Evolutionary conservation across 1,140 invertebrate genomes (phyloP).

Genomic region (Heliconius hewitsoni): DNA sequence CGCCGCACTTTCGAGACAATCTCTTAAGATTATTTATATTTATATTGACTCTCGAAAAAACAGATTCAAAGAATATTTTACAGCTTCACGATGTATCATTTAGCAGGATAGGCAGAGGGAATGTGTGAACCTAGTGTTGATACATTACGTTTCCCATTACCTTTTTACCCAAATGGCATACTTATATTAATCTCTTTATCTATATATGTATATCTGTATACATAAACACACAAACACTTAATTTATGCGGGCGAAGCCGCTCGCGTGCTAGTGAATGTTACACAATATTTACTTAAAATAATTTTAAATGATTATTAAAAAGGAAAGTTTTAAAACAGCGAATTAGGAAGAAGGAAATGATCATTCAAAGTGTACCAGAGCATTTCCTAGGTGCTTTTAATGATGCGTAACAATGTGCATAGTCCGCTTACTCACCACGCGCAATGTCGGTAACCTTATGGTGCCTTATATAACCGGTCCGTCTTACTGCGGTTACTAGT

Average conservation of each 20-base stretch:
- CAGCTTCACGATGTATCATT: too few species aligned
- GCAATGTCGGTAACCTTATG: slow-evolving; percentile 45
- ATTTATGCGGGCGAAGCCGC: background rate
- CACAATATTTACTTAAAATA: background rate
- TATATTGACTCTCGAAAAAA: too few species aligned
- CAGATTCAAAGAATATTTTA: too few species aligned
- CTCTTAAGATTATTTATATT: too few species aligned
- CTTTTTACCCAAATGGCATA: too few species aligned
- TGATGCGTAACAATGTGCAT: slow-evolving; percentile 34
- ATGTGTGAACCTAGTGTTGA: too few species aligned
- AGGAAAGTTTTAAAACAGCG: background rate
- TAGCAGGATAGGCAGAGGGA: too few species aligned
- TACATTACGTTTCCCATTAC: too few species aligned
- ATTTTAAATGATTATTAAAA: background rate
- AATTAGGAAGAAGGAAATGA: slow-evolving; percentile 25
- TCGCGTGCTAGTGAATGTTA: background rate
- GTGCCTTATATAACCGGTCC: slow-evolving; percentile 44
- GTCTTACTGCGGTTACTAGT: slow-evolving; percentile 34
- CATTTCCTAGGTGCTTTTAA: slow-evolving; percentile 37
- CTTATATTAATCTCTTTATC: too few species aligned
- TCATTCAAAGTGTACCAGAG: slow-evolving; percentile 24
- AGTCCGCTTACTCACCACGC: slow-evolving; percentile 34
- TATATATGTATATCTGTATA: too few species aligned
- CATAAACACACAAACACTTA: too few species aligned
- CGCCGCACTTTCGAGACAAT: too few species aligned